Evolutionary conservation across 64 coral and sea anemone species (phyloP), one percentile per base, ranked within the genome.

Genomic region (Actinia equina): DNA sequence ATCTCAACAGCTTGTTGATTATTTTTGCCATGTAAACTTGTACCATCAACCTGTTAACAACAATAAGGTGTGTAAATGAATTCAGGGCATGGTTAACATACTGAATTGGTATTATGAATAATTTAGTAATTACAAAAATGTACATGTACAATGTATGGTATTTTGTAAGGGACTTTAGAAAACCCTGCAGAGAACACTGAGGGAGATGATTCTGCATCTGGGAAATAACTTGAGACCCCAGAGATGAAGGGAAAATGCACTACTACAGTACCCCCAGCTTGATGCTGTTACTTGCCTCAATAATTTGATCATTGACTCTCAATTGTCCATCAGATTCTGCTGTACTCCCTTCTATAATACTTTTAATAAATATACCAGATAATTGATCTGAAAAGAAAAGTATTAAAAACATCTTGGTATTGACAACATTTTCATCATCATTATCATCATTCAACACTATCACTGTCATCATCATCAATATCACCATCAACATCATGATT

Each of bases 351-450:
- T 99, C 90, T 51, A 86, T 90, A 18, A 99, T 95, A 71, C 97
- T 99, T 59, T 94, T 95, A 5, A 99, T 84, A 71, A 99, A 99
- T 44, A 99, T 99, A 45, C 97, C 97, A 76, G 93, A 92, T 82
- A 92, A 83, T 51, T 95, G 89, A 42, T 88, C 97, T 95, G 45
- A 3, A 88, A 79, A 51, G 8, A 78, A 5, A 65, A 65, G n/a
- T 0, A 65, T 65, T 2, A 8, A n/a, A 25, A n/a, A n/a, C n/a
- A 42, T 12, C 69, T 14, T 30, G 16, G 0, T 9, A 16, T 41
- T 30, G 13, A 0, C 30, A 37, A 37, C 30, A 37, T 37, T 37
- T 0, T 37, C 30, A 37, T 37, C 30, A 37, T 37, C 30, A 37
- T 37, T 37, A 37, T 37, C 30, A 37, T 37, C 30, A 37, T 37